Evolutionary conservation across 2,888 invertebrate genomes (phyloP).

Genomic region (Andrena flavipes): DNA sequence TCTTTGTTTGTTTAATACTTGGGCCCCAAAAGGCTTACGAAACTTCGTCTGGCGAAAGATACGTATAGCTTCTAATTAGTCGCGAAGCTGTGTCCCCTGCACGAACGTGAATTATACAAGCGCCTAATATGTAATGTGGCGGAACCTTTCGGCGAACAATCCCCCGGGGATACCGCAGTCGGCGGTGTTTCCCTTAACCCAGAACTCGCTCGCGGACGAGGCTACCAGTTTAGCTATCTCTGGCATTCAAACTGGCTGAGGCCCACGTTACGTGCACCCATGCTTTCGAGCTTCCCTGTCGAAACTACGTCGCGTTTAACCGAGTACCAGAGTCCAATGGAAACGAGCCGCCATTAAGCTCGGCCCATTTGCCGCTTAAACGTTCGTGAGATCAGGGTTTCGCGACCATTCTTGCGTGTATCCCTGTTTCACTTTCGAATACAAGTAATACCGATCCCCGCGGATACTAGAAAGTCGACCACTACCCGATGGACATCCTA

Average conservation of each 20-base stretch:
- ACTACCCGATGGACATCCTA: background rate
- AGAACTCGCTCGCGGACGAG: slow-evolving; percentile 47
- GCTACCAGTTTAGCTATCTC: slow-evolving; percentile 67
- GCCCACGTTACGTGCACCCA: slow-evolving; percentile 64
- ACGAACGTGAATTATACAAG: slow-evolving; percentile 16
- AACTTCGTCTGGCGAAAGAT: background rate
- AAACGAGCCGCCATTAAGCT: slow-evolving; percentile 70
- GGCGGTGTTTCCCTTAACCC: slow-evolving; percentile 65
- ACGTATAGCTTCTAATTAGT: slow-evolving; percentile 9
- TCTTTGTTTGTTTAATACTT: background rate
- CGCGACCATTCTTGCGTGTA: slow-evolving; percentile 31
- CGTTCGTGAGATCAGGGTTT: slow-evolving; percentile 60
- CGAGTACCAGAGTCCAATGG: slow-evolving; percentile 57
- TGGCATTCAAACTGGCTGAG: slow-evolving; percentile 67
- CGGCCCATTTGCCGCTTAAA: slow-evolving; percentile 68
- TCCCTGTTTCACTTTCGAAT: slow-evolving; percentile 49
- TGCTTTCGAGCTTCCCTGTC: slow-evolving; percentile 63
- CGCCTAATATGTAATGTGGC: slow-evolving; percentile 47
- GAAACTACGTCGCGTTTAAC: slow-evolving; percentile 68
- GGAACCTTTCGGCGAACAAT: slow-evolving; percentile 48
- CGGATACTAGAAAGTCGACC: slow-evolving; percentile 14
- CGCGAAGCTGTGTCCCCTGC: background rate
- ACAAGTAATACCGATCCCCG: slow-evolving; percentile 34
- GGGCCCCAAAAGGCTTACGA: background rate
- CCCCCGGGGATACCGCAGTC: slow-evolving; percentile 52